Conservation (phyloP, 2,797 vertebrate genomes). For the Ptychobarbus kaznakovi region DNA sequence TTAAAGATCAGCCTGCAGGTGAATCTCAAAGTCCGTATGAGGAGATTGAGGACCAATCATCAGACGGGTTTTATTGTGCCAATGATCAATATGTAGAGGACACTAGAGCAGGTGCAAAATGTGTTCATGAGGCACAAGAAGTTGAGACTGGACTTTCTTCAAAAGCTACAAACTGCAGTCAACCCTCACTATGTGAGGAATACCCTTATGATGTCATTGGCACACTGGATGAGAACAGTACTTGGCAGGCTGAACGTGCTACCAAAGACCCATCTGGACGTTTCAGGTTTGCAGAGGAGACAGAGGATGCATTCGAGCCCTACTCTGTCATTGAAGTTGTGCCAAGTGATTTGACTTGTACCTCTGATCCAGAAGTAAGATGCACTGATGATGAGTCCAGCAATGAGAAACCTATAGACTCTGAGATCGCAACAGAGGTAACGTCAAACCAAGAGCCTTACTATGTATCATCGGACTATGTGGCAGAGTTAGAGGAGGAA, state of each 20-base stretch:
- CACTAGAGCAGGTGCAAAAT: conserved; percentile 56
- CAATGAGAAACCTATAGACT: conserved; percentile 63
- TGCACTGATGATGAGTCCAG: conserved; percentile 61
- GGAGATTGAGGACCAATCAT: conserved; percentile 58
- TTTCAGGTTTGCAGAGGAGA: conserved; percentile 79
- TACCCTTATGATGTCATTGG: conserved; percentile 80
- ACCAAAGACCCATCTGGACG: conserved; percentile 79
- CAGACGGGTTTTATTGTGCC: conserved; percentile 51
- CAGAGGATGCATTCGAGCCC: conserved; percentile 79
- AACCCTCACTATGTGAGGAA: conserved; percentile 76
- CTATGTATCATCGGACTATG: conserved; percentile 77
- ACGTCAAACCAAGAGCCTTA: conserved; percentile 74
- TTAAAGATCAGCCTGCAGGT: conserved; percentile 58
- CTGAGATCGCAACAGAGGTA: conserved; percentile 60
- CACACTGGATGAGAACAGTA: conserved; percentile 74
- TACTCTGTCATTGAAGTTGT: conserved; percentile 80
- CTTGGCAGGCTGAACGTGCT: conserved; percentile 81
- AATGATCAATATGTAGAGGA: conserved; percentile 54
- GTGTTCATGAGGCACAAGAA: conserved; percentile 51
- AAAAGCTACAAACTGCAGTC: conserved; percentile 68
- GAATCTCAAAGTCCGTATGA: conserved; percentile 55
- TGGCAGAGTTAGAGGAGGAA: conserved; percentile 73
- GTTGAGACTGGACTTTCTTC: conserved; percentile 63
- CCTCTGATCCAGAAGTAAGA: conserved; percentile 75
- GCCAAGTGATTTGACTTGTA: conserved; percentile 65